Base-by-base conservation (phyloP, 2,888 invertebrate genomes). In the Phyllotreta striolata region DNA sequence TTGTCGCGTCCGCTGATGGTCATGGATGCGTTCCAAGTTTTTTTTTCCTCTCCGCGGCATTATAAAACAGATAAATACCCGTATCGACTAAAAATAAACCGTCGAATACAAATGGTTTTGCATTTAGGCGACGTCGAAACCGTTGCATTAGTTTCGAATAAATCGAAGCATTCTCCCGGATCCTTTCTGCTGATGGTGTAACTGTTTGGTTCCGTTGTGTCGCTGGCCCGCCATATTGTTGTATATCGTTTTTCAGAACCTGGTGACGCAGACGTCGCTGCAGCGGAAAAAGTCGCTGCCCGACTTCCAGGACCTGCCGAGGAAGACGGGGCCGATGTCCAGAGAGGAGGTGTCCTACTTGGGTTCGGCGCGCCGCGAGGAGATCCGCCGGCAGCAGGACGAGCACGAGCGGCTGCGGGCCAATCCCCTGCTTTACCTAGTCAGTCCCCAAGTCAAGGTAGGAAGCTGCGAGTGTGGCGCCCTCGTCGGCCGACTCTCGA, bases 371-470 rank as follows among this genome's bases (percentile, higher is more conserved):
- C 88, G 97, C 70, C 88, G 99, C 73, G 97, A 98, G 83, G 97
- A 98, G 82, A 88, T 98, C 73, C 89, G 97, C 78, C 88, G 94
- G 74, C 92, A 94, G 85, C 88, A 91, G 78, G 95, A 96, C 81
- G 94, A 95, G 83, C 88, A 91, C 72, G 96, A 97, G 84, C 89
- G 94, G 82, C 89, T 96, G 75, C 88, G 94, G 81, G 95, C 95
- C 79, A 97, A 97, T 85, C 97, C 97, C 77, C 87, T 98, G 78
- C 89, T 97, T 77, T 96, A 96, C 84, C 87, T 98, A 83, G 91
- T 95, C 89, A 96, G 95, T 91, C 97, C 97, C 79, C 93, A 95
- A 88, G 93, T 97, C 76, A 95, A 95, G 93, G 96, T 96, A 84
- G 84, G 85, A 34, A 6, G 37, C 9, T n/a, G n/a, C n/a, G n/a